Evolutionary conservation across 2,797 vertebrate genomes (phyloP), one percentile per base, ranked within the genome.

Genomic region (Thalassophryne amazonica): DNA sequence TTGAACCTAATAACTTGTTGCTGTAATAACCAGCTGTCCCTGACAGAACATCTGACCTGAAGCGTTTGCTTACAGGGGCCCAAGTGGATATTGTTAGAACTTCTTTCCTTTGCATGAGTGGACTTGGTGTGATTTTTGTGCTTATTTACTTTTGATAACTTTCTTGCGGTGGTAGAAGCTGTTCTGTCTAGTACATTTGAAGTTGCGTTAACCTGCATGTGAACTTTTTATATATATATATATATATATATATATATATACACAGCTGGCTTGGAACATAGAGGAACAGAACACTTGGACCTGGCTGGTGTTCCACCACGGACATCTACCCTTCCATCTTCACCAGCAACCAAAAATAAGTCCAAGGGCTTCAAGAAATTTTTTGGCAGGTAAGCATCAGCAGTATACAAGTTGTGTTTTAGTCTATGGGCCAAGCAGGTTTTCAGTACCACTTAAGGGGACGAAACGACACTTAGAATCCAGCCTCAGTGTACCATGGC

Each of bases 311-410:
- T 86, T 2, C 82, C 92, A 19, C 68, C 86, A 3, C 81, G 32
- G 10, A 87, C 78, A 35, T 30, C 89, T 6, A 68, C 88, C 10
- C 82, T 81, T 1, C 86, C 91, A 0, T 84, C 91, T 0, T 95
- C 95, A 3, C 92, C 94, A 0, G 94, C 97, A 54, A 80, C 89
- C 73, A 98, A 88, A 60, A 99, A 99, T 85, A 98, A 97, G 78
- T 83, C 95, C 29, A 93, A 87, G 59, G 97, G 97, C 14, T 92
- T 99, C 48, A 94, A 78, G 89, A 97, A 90, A 56, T 86, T 99
- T 46, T 97, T 99, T 37, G 97, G 95, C 80, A 96, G 84, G 97
- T 95, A 77, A 91, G 2, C 0, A 2, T 8, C 2, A 2, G 81
- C 1, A 0, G n/a, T 7, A 5, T 1, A 5, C 17, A 16, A 0